These are phyloP conservation scores for Ichneumon xanthorius DNA, from an alignment of 2,888 invertebrate species.

Conservation along the genomic window DNA sequence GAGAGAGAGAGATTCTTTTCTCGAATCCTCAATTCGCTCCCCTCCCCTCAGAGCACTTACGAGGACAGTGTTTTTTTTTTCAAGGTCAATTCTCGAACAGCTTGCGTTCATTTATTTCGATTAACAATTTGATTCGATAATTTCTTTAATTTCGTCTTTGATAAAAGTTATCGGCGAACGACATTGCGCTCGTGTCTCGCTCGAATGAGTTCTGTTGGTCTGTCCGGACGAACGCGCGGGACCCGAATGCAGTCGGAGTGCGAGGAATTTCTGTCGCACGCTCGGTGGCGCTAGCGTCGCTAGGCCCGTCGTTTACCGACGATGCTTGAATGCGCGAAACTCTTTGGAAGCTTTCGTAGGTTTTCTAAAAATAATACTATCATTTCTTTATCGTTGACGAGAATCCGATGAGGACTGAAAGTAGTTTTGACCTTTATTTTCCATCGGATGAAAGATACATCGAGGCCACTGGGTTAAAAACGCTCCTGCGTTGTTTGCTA, in stretches of 20 bases:
- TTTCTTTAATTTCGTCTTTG: not conserved
- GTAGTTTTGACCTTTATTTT: not conserved
- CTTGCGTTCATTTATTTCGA: not conserved
- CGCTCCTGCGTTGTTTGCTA: not conserved
- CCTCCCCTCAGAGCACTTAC: not conserved
- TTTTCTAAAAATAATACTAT: not conserved
- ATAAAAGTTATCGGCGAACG: not conserved
- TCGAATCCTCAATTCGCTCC: not conserved
- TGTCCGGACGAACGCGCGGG: slow-evolving; percentile 40
- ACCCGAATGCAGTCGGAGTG: slow-evolving; percentile 43
- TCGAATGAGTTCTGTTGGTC: slow-evolving; percentile 16
- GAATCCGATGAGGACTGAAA: not conserved
- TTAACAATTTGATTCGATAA: not conserved
- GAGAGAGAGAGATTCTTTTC: slow-evolving; percentile 23
- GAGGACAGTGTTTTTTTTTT: not conserved
- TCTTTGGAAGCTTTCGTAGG: not conserved
- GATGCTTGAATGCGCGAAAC: slow-evolving; percentile 34
- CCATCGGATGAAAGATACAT: not conserved
- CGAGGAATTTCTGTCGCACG: slow-evolving; percentile 16
- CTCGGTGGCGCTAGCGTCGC: slow-evolving; percentile 47
- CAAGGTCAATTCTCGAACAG: not conserved
- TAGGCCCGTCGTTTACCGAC: not conserved
- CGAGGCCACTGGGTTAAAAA: not conserved
- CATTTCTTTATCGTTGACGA: not conserved
- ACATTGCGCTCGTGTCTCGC: slow-evolving; percentile 1